Evolutionary conservation across 2,797 vertebrate genomes (phyloP).

Genomic region (Botia almorhae): DNA sequence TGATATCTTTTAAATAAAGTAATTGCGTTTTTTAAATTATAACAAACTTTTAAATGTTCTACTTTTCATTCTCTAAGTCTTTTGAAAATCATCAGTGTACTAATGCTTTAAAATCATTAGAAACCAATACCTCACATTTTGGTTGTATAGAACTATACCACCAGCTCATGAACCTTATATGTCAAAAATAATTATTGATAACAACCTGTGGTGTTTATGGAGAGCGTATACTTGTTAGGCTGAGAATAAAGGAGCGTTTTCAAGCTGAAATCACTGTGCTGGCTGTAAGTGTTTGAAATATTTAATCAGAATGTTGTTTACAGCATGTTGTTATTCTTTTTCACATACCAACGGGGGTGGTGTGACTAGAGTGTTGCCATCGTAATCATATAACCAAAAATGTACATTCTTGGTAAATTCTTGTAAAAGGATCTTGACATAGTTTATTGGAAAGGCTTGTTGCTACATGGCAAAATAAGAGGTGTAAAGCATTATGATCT

Average conservation of each 20-base stretch:
- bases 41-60: too few relatives aligned
- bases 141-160: too few relatives aligned
- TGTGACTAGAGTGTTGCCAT: not conserved
- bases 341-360: conserved; percentile 4
- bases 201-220: too few relatives aligned
- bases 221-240: too few relatives aligned
- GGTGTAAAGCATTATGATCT: not conserved
- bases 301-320: conserved; percentile 32
- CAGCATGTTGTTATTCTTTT: conserved; percentile 57
- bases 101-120: not conserved
- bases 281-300: conserved; percentile 18
- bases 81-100: too few relatives aligned
- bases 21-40: too few relatives aligned
- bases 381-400: not conserved
- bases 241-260: not conserved
- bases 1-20: too few relatives aligned
- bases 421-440: too few relatives aligned
- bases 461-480: not conserved
- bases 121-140: not conserved
- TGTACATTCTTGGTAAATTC: not conserved
- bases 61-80: too few relatives aligned
- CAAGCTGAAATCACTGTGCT: conserved; percentile 18
- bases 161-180: too few relatives aligned
- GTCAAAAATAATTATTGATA: too few relatives aligned
- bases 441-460: too few relatives aligned